Evolutionary conservation across 2,888 invertebrate species (phyloP).

Genomic region (Halocaridina rubra): DNA sequence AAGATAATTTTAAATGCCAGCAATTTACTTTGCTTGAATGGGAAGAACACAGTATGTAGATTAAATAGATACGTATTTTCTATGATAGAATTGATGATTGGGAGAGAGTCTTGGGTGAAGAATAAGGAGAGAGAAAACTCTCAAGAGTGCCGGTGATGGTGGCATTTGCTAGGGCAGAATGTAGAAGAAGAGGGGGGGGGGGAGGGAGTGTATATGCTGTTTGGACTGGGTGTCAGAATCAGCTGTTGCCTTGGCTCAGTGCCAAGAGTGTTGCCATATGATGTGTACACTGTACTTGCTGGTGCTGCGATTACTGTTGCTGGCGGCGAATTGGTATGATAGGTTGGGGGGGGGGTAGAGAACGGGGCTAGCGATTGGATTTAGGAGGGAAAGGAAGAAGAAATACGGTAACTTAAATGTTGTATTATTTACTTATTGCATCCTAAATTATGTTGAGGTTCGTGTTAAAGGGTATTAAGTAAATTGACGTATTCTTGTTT

Average conservation of each 20-base stretch:
- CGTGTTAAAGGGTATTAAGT: too few relatives aligned
- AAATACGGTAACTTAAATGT: too few relatives aligned
- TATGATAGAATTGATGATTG: not conserved
- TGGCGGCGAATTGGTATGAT: too few relatives aligned
- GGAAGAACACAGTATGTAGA: not conserved
- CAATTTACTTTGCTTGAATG: too few relatives aligned
- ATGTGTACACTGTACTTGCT: not conserved
- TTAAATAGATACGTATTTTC: not conserved
- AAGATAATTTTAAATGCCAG: too few relatives aligned
- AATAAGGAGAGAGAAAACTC: not conserved
- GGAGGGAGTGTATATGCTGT: not conserved
- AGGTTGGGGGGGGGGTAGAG: too few relatives aligned
- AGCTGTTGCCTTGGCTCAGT: not conserved
- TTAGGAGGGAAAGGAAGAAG: too few relatives aligned
- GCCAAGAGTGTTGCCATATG: slow-evolving; percentile 23
- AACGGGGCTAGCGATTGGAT: too few relatives aligned
- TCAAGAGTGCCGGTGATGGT: not conserved
- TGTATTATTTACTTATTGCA: too few relatives aligned
- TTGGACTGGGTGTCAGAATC: slow-evolving; percentile 13
- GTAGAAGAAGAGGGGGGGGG: not conserved
- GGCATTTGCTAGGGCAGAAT: not conserved
- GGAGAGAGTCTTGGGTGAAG: not conserved
- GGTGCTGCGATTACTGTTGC: not conserved
- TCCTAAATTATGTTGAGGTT: too few relatives aligned
- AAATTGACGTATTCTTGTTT: too few relatives aligned